phyloP scores from a whole-genome alignment of 2,888 invertebrate species.

The Calephelis perditalis region DNA sequence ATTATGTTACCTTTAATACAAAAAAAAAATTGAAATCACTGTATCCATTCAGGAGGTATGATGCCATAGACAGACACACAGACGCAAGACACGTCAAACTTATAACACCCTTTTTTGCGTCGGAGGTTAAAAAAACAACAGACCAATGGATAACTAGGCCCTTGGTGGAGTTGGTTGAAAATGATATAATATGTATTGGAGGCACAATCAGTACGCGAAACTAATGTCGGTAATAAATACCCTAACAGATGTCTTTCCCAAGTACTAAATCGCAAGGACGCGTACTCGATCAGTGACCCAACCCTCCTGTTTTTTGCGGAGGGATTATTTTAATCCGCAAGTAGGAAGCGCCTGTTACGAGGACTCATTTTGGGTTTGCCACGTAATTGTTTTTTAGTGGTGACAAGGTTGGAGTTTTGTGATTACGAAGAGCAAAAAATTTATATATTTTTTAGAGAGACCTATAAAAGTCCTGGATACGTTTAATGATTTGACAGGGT shows the following conservation, averaged over 20 bases:
- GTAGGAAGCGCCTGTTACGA: slow-evolving; percentile 62
- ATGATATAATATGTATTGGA: background rate
- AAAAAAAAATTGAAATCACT: too few relatives aligned
- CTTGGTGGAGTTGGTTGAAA: background rate
- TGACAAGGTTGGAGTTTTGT: slow-evolving; percentile 21
- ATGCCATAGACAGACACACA: too few relatives aligned
- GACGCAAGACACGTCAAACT: too few relatives aligned
- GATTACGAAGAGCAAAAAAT: too few relatives aligned
- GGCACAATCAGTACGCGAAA: slow-evolving; percentile 20
- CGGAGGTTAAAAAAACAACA: too few relatives aligned
- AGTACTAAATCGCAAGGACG: slow-evolving; percentile 47
- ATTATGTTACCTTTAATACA: too few relatives aligned
- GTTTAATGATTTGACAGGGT: too few relatives aligned
- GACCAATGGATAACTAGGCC: background rate
- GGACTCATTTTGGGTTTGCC: slow-evolving; percentile 68
- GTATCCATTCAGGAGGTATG: too few relatives aligned
- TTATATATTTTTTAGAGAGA: too few relatives aligned
- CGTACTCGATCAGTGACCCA: slow-evolving; percentile 39
- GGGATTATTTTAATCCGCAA: slow-evolving; percentile 59
- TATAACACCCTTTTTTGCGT: too few relatives aligned
- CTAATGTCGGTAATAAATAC: slow-evolving; percentile 30
- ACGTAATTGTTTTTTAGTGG: slow-evolving; percentile 43
- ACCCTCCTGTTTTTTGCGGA: slow-evolving; percentile 72
- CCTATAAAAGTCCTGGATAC: too few relatives aligned
- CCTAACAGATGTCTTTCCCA: slow-evolving; percentile 42